Percentiles rank a stretch among this genome's conserved stretches.
These are phyloP conservation scores for Tromatobia lineatoria DNA, from an alignment of 2,888 invertebrate genomes.

Conservation along the genomic window DNA sequence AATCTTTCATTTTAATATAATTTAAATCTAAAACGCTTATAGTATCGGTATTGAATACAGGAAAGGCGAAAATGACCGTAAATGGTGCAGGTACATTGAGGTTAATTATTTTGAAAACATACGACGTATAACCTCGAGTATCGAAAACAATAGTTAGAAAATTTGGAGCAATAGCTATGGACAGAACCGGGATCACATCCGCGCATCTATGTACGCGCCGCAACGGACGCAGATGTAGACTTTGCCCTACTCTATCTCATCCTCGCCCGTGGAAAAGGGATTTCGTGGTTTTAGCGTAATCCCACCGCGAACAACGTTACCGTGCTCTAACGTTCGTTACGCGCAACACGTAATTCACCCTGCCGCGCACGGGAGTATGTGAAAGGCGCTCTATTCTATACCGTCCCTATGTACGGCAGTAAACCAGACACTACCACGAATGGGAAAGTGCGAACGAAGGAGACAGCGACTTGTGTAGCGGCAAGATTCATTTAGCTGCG, in stretches of 20 bases:
- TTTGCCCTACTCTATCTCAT: constrained; percentile 63
- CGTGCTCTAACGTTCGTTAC: constrained; percentile 76
- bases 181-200: not conserved
- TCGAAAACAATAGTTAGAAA: constrained; percentile 11
- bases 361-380: constrained; percentile 29
- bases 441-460: constrained; percentile 45
- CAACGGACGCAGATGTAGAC: not conserved
- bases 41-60: not conserved
- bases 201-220: not conserved
- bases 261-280: constrained; percentile 71
- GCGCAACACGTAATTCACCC: constrained; percentile 79
- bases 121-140: not conserved
- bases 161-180: not conserved
- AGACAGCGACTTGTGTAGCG: constrained; percentile 39
- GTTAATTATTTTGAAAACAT: constrained; percentile 9
- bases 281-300: constrained; percentile 79
- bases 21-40: too few species aligned
- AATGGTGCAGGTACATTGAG: constrained; percentile 10
- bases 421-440: constrained; percentile 9
- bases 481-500: constrained; percentile 55
- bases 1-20: not conserved
- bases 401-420: constrained; percentile 9
- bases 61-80: not conserved
- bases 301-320: constrained; percentile 79
- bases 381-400: constrained; percentile 30